Evolutionary conservation across 2,113 vertebrate species (phyloP), one percentile per base, ranked within the genome.

Genomic region (Bubo blakistoni): DNA sequence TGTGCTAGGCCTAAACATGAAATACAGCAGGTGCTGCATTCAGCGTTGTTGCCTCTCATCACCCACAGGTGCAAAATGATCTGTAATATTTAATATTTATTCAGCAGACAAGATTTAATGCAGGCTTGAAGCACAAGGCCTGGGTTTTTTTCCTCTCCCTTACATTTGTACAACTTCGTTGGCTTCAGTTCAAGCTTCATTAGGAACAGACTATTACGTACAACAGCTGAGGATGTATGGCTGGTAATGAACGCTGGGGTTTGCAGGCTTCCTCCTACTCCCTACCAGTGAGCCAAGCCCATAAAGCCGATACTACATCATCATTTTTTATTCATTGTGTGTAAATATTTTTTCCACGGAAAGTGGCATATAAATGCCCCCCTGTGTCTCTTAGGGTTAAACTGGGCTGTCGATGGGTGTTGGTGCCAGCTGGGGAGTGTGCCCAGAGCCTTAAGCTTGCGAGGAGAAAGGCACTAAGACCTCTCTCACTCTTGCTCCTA

Each of bases 241-340:
- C 57, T 91, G 0, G 0, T 76, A 42, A 76, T 14, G 81, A 90
- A n/a, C 6, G 1, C 65, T 42, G 86, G 74, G 67, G 11, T 81
- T 94, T 92, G 88, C 42, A 95, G 81, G 65, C 59, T 88, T 88
- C 57, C 81, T 92, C 85, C 85, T 59, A 10, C 86, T 83, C 69
- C 2, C 0, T 27, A 29, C 51, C 46, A 46, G 36, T 0, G 3
- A 93, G 59, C 72, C 82, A 27, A 77, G 71, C 66, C 89, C 13
- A 1, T 81, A 44, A 63, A 92, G 44, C 71, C 79, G 38, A 63
- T 65, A 20, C 62, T 65, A 36, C 49, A 15, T 24, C 87, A 54
- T 32, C 29, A 4, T 13, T 70, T 86, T 61, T 54, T 44, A 66
- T 36, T 86, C 4, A 12, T n/a, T 66, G 66, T 1, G 2, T 86